Evolutionary conservation across 2,113 vertebrate species (phyloP).

Genomic region (Sarotherodon lohbergeri): DNA sequence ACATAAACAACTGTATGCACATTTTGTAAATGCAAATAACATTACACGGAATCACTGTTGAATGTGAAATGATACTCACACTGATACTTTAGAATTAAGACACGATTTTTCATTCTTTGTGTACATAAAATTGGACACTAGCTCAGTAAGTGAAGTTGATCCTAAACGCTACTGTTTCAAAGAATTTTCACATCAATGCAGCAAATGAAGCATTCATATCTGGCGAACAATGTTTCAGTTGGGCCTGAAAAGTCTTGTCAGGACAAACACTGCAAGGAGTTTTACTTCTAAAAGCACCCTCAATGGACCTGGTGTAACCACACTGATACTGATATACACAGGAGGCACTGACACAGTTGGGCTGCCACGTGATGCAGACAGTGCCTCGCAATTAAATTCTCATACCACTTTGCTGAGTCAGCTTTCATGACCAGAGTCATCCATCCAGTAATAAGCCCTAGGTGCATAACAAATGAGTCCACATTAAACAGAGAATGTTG

Average conservation of each 20-base stretch:
- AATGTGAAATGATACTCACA: neutral
- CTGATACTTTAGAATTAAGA: neutral
- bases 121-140: neutral
- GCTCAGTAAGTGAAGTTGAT: neutral
- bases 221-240: neutral
- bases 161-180: neutral
- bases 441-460: conserved; percentile 50
- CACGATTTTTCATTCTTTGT: neutral
- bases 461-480: conserved; percentile 54
- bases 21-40: neutral
- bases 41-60: neutral
- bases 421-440: conserved; percentile 48
- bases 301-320: neutral
- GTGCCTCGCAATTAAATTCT: conserved; percentile 35
- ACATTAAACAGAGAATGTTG: conserved; percentile 36
- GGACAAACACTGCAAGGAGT: neutral
- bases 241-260: neutral
- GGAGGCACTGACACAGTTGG: neutral
- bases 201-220: neutral
- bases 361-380: neutral
- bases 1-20: neutral
- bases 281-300: neutral
- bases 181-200: neutral
- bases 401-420: conserved; percentile 51
- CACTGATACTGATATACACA: neutral